Evolutionary conservation across 2,797 vertebrate genomes (phyloP).

Genomic region (Gouania willdenowi): DNA sequence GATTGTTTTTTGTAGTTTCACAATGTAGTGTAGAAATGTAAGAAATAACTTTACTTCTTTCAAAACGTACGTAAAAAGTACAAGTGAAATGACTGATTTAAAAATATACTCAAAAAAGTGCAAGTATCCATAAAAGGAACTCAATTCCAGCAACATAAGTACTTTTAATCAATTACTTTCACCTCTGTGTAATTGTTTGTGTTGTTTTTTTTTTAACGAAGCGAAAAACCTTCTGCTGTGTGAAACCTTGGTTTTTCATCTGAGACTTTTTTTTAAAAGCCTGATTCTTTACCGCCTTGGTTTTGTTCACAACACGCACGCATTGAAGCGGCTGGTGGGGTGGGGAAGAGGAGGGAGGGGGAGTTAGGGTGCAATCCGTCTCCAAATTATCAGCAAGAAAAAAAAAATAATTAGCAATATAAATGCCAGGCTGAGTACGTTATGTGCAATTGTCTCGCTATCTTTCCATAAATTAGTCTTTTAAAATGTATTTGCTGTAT

Average conservation of each 20-base stretch:
- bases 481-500: conserved; percentile 99
- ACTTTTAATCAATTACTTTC: no score
- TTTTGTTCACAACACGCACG: conserved; percentile 70
- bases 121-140: no score
- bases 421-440: conserved; percentile 93
- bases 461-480: conserved; percentile 98
- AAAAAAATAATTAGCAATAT: conserved; percentile 99
- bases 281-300: conserved; percentile 72
- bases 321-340: background rate
- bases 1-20: no score
- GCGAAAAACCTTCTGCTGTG: conserved; percentile 16
- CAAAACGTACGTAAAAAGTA: no score
- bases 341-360: background rate
- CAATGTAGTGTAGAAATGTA: no score
- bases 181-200: no score
- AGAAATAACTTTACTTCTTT: no score
- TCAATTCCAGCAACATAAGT: no score
- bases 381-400: conserved; percentile 82
- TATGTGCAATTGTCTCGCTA: conserved; percentile 97
- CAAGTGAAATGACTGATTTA: no score
- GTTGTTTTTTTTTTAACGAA: conserved; percentile 3
- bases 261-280: conserved; percentile 56
- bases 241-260: conserved; percentile 44
- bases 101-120: no score
- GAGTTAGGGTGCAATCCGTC: conserved; percentile 67